Evolutionary conservation across 2,797 vertebrate genomes (phyloP).

Genomic region (Tangara arthus): DNA sequence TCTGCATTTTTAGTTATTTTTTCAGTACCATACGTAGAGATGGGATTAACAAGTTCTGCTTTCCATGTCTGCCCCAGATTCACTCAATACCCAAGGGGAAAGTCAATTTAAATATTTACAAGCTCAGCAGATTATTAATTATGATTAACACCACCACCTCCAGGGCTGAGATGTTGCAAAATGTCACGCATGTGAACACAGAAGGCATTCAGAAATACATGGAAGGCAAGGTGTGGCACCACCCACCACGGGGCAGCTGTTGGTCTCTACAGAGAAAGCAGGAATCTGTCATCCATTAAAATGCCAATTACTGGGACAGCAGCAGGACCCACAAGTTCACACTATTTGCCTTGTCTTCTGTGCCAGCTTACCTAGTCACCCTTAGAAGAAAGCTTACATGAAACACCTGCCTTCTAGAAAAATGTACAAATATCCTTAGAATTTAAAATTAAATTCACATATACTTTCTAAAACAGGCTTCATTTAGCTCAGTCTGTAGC

Average conservation of each 20-base stretch:
- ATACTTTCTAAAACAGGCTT: background rate
- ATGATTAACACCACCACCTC: constrained; percentile 17
- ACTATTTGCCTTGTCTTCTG: background rate
- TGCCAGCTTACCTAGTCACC: background rate
- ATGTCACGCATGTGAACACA: background rate
- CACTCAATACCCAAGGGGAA: background rate
- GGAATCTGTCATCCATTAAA: background rate
- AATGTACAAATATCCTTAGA: background rate
- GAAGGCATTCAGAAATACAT: background rate
- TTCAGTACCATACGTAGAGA: background rate
- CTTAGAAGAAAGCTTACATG: background rate
- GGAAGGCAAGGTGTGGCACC: background rate
- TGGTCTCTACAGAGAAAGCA: background rate
- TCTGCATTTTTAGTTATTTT: background rate
- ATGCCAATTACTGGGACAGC: background rate
- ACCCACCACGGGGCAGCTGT: background rate
- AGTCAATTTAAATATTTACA: constrained; percentile 10
- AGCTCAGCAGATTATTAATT: constrained; percentile 25
- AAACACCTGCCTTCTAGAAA: background rate
- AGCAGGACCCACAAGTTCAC: background rate
- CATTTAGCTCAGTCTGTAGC: background rate
- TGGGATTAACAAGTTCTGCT: background rate
- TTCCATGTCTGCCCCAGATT: background rate
- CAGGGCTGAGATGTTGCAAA: constrained; percentile 26
- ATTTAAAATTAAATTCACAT: background rate